Conservation (phyloP, 2,797 vertebrate genomes). For the Amblyraja radiata region DNA sequence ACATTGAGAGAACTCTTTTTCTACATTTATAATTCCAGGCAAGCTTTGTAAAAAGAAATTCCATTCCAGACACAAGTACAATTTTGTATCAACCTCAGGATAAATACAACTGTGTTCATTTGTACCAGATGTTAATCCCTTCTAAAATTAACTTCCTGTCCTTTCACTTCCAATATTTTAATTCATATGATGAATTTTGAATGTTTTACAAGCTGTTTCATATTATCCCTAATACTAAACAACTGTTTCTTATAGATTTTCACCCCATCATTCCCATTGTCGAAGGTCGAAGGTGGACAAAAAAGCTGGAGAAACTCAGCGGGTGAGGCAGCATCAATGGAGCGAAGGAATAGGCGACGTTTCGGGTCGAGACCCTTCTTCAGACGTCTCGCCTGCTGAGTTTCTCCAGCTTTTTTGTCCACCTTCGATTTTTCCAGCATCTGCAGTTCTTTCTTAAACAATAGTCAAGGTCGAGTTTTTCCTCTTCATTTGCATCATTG, state of each 20-base stretch:
- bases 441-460: too few relatives aligned
- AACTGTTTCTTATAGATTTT: not conserved
- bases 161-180: not conserved
- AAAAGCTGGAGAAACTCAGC: too few relatives aligned
- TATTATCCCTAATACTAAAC: constrained; percentile 13
- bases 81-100: not conserved
- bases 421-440: too few relatives aligned
- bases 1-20: not conserved
- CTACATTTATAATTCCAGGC: too few relatives aligned
- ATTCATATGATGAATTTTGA: not conserved
- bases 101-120: not conserved
- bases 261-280: not conserved
- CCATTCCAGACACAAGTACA: not conserved
- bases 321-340: too few relatives aligned
- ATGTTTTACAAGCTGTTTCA: constrained; percentile 15
- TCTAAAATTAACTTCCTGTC: not conserved
- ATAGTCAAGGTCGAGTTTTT: not conserved
- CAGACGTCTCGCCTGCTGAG: too few relatives aligned
- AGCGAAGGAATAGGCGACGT: too few relatives aligned
- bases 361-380: too few relatives aligned
- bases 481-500: not conserved
- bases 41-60: not conserved
- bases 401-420: too few relatives aligned
- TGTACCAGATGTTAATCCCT: not conserved
- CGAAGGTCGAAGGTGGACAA: not conserved